A percentile compares a stretch with the other conserved stretches of the same genome.
These are phyloP conservation scores for Noctilio leporinus DNA, from an alignment of 2,113 vertebrate species.

Conservation along the genomic window DNA sequence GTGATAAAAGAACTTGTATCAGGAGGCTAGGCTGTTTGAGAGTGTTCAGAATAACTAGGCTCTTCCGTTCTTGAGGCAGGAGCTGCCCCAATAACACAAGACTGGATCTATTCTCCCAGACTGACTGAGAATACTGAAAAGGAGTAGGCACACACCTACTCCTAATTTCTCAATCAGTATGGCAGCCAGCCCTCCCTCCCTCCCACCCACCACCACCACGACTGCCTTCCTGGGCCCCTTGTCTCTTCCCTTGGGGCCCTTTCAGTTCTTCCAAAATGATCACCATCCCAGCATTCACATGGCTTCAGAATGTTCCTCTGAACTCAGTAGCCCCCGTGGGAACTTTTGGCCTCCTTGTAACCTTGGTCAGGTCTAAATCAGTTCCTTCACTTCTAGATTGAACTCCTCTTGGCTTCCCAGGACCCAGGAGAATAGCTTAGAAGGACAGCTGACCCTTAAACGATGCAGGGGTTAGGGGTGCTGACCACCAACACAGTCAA, in stretches of 20 bases:
- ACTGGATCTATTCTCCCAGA: neutral
- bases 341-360: neutral
- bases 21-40: too few species aligned
- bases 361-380: neutral
- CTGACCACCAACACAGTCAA: neutral
- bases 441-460: neutral
- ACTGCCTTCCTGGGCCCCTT: neutral
- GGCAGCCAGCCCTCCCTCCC: neutral
- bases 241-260: neutral
- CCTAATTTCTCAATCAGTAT: neutral
- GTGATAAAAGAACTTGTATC: neutral
- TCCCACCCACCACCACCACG: neutral
- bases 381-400: neutral
- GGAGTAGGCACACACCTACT: neutral
- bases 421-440: neutral
- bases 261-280: slow-evolving; percentile 14
- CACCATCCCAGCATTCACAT: neutral
- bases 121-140: neutral
- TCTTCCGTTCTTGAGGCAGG: neutral
- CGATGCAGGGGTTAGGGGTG: neutral
- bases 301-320: neutral
- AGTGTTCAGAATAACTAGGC: neutral
- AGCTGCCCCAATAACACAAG: neutral
- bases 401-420: neutral
- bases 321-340: neutral